Evolutionary conservation across 1,140 invertebrate species (phyloP), one percentile per base, ranked within the genome.

Genomic region (Globodera rostochiensis): DNA sequence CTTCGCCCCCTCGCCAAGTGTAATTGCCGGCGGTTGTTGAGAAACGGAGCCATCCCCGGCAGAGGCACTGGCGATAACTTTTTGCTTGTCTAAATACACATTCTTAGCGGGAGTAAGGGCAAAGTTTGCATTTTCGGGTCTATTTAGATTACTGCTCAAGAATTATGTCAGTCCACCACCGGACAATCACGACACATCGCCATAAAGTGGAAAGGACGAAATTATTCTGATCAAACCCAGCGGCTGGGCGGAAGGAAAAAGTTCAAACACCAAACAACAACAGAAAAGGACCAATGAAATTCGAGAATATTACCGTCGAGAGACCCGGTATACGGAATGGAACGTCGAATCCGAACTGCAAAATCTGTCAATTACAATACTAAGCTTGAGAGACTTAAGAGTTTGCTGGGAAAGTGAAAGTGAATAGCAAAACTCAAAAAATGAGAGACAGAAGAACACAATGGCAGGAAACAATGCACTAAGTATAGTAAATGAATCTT

Each of bases 341-440:
- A 87, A 45, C 86, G 86, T 15, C 86, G 86, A 79, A 87, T 88
- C 25, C 87, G 83, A 71, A 87, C 86, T 87, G 87, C 71, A 87
- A 87, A 60, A 57, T 49, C 53, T 49, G 64, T 64, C 57, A 60
- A 60, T 80, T 69, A 36, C 13, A 25, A 25, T 25, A 25, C 25
- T 45, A 50, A 81, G 25, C 5, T 80, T 75, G 36, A 80, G 36
- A 77, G 25, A 25, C 25, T 25, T 25, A 0, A 25, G 25, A 25
- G 15, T 25, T 13, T 4, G 45, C 21, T 15, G 64, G 25, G 69
- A 25, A 77, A 57, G 9, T 19, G 6, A 77, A 49, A 15, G 53
- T 9, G 36, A 36, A 77, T 15, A 49, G 11, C 11, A 69, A 9
- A n/a, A 66, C 11, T 21, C 36, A 15, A 67, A 69, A 13, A 36